phyloP scores from a whole-genome alignment of 1,140 invertebrate species.

The Myzus persicae region DNA sequence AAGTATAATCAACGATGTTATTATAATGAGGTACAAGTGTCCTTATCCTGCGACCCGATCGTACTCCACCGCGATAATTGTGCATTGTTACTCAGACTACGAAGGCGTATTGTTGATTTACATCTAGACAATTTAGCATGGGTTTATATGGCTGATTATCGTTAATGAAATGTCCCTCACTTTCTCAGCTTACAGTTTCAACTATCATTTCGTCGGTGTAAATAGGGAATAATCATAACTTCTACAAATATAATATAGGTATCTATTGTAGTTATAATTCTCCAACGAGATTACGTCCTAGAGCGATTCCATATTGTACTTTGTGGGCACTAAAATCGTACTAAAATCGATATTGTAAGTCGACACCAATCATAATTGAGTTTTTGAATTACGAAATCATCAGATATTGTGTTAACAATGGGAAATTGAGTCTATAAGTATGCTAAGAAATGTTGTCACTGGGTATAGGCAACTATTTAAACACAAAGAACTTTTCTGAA shows the following conservation, averaged over 20 bases:
- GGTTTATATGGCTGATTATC: not conserved
- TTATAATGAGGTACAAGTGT: not conserved
- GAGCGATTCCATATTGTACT: not conserved
- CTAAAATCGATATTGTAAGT: not conserved
- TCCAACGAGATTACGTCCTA: not conserved
- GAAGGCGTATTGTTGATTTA: not conserved
- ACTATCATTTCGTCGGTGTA: not conserved
- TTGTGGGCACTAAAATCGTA: not conserved
- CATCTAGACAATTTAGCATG: not conserved
- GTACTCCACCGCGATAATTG: not conserved
- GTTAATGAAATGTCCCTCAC: not conserved
- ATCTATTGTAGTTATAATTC: not conserved
- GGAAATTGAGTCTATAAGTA: not conserved
- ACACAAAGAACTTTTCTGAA: not conserved
- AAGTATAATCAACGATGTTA: not conserved
- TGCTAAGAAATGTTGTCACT: not conserved
- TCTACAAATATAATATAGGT: not conserved
- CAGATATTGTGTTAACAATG: conserved; percentile 12
- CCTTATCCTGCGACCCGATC: not conserved
- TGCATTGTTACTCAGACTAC: not conserved
- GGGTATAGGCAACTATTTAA: not conserved
- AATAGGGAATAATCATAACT: not conserved
- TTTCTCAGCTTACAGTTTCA: not conserved
- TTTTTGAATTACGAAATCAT: not conserved
- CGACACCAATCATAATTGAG: not conserved